These are phyloP conservation scores for Otus scops DNA, from an alignment of 2,797 vertebrate genomes.

Conservation along the genomic window DNA sequence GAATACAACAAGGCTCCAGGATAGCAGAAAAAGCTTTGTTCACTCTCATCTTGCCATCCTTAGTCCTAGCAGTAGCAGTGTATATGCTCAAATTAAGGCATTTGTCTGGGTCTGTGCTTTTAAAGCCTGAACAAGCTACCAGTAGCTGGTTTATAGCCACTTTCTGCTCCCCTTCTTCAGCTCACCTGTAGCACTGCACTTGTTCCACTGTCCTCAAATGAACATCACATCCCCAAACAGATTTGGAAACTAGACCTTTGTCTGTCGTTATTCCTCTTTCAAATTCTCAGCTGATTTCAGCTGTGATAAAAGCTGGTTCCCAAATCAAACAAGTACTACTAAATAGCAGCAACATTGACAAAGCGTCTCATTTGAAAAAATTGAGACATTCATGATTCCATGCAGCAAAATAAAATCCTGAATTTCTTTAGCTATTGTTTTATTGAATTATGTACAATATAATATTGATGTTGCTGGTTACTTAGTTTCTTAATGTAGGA, in stretches of 20 bases:
- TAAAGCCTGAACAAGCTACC: neutral
- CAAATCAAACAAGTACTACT: neutral
- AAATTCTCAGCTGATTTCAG: neutral
- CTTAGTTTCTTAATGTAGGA: neutral
- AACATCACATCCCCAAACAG: neutral
- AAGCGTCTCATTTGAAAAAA: slow-evolving; percentile 11
- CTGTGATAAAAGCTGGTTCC: neutral
- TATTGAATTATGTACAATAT: neutral
- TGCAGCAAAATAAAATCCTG: neutral
- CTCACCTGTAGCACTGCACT: fast-evolving
- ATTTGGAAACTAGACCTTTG: neutral
- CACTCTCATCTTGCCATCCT: neutral
- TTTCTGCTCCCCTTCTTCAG: neutral
- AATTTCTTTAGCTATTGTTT: slow-evolving; percentile 7
- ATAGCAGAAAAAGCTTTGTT: neutral
- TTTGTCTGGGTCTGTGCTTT: neutral
- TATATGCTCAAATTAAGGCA: neutral
- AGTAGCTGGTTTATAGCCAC: neutral
- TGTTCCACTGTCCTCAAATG: neutral
- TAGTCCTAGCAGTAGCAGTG: fast-evolving
- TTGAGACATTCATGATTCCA: neutral
- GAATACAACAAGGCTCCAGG: neutral
- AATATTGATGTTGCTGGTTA: neutral
- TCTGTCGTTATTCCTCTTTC: neutral
- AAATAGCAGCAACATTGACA: neutral